Conservation (phyloP, 2,888 invertebrate species). For the Drosophila algonquin region DNA sequence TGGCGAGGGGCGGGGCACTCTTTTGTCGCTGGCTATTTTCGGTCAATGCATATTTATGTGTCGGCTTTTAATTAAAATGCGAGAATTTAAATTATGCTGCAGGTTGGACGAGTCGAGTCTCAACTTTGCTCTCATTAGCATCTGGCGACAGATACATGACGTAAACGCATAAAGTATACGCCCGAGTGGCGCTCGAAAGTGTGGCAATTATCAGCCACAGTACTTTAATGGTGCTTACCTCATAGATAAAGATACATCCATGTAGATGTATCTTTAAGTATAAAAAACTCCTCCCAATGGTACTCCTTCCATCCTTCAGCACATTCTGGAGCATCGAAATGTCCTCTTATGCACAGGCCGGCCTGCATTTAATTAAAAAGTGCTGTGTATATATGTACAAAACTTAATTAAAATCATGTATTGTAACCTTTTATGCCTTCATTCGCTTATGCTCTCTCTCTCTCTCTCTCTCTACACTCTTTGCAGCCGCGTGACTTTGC, state of each 20-base stretch:
- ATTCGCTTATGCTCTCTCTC: conserved; percentile 19
- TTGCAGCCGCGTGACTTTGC: conserved; percentile 97
- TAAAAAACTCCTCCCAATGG: not conserved
- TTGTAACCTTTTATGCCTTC: conserved; percentile 35
- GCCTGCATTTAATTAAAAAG: conserved; percentile 63
- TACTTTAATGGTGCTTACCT: not conserved
- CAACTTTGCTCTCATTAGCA: not conserved
- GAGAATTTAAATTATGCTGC: conserved; percentile 9
- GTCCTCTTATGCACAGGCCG: not conserved
- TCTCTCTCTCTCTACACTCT: conserved; percentile 20
- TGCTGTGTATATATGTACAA: conserved; percentile 25
- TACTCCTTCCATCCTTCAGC: not conserved
- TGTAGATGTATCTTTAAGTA: not conserved
- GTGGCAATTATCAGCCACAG: not conserved
- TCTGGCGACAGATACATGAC: not conserved
- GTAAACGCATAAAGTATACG: not conserved
- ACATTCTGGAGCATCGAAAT: not conserved
- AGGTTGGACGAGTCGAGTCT: not conserved
- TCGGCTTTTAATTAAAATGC: conserved; percentile 21
- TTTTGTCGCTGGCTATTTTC: not conserved
- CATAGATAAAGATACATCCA: not conserved
- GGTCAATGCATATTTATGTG: conserved; percentile 10
- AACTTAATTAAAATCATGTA: conserved; percentile 65
- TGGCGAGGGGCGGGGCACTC: no score
- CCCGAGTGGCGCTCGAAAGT: not conserved